Percentiles rank a stretch among this genome's conserved stretches.
Evolutionary conservation across 2,797 vertebrate genomes (phyloP).

Genomic region (Chaunax sp.): DNA sequence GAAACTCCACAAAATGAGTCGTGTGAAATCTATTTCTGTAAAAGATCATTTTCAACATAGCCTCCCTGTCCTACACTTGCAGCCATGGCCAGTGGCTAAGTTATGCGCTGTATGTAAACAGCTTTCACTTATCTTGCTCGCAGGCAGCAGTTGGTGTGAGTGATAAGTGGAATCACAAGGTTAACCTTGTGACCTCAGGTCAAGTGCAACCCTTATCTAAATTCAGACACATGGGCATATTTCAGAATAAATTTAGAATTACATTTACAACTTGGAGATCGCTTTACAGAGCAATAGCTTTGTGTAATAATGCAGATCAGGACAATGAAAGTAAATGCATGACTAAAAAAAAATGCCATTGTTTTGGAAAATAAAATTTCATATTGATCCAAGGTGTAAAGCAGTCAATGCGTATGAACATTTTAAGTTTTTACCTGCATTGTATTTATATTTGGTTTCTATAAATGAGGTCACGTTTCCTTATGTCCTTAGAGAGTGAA

Average conservation of each 20-base stretch:
- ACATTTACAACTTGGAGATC: neutral
- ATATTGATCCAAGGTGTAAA: neutral
- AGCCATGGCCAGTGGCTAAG: neutral
- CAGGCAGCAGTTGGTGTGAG: conserved; percentile 49
- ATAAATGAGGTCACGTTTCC: too few relatives aligned
- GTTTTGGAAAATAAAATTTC: neutral
- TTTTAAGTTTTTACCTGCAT: too few relatives aligned
- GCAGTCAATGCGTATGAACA: too few relatives aligned
- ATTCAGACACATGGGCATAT: neutral
- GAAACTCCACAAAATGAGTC: neutral
- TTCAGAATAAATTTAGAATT: neutral
- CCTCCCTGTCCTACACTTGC: neutral
- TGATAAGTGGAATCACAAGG: conserved; percentile 59
- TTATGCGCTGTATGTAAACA: neutral
- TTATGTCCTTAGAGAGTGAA: too few relatives aligned
- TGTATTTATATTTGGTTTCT: too few relatives aligned
- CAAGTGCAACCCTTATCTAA: conserved; percentile 33
- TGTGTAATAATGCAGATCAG: neutral
- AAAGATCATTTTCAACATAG: neutral
- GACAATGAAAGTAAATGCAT: neutral
- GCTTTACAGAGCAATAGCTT: neutral
- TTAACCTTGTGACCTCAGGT: conserved; percentile 15
- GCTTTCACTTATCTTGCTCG: conserved; percentile 44
- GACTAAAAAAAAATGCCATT: neutral
- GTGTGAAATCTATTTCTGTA: neutral